phyloP scores from a whole-genome alignment of 2,888 invertebrate genomes.

The Folsomia candida region DNA sequence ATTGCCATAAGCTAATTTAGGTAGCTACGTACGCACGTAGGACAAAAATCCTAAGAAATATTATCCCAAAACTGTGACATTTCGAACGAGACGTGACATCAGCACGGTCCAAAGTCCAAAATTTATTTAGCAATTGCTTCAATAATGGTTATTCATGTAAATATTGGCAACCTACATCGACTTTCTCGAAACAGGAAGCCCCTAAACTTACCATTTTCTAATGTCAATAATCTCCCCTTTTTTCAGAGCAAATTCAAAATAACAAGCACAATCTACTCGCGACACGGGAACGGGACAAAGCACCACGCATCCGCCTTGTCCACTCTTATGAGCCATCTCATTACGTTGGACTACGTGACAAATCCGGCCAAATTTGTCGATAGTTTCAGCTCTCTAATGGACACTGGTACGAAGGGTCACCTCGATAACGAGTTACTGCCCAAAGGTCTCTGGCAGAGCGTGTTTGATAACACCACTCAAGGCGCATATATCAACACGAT shows the following conservation, averaged over 20 bases:
- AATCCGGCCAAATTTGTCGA: slow-evolving; percentile 30
- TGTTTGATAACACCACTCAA: slow-evolving; percentile 35
- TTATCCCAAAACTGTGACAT: too few relatives aligned
- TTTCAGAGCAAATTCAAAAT: slow-evolving; percentile 36
- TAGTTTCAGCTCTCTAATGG: slow-evolving; percentile 21
- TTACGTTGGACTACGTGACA: slow-evolving; percentile 22
- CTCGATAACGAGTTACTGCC: slow-evolving; percentile 33
- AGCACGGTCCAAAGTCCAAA: too few relatives aligned
- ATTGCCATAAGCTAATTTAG: too few relatives aligned
- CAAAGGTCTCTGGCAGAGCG: slow-evolving; percentile 32
- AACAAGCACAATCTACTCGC: slow-evolving; percentile 31
- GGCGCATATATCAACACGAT: slow-evolving; percentile 27
- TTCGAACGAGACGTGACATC: too few relatives aligned
- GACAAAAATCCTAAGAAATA: too few relatives aligned
- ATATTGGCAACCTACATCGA: too few relatives aligned
- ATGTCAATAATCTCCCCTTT: not conserved
- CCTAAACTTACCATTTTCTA: too few relatives aligned
- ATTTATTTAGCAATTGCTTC: too few relatives aligned
- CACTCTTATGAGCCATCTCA: slow-evolving; percentile 30
- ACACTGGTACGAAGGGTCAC: slow-evolving; percentile 32
- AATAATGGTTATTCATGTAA: too few relatives aligned
- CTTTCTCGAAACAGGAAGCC: too few relatives aligned
- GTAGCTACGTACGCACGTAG: too few relatives aligned
- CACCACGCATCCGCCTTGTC: slow-evolving; percentile 16
- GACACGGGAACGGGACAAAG: slow-evolving; percentile 30